Base-by-base conservation (phyloP, 2,797 vertebrate genomes). In the Adrianichthys oophorus region DNA sequence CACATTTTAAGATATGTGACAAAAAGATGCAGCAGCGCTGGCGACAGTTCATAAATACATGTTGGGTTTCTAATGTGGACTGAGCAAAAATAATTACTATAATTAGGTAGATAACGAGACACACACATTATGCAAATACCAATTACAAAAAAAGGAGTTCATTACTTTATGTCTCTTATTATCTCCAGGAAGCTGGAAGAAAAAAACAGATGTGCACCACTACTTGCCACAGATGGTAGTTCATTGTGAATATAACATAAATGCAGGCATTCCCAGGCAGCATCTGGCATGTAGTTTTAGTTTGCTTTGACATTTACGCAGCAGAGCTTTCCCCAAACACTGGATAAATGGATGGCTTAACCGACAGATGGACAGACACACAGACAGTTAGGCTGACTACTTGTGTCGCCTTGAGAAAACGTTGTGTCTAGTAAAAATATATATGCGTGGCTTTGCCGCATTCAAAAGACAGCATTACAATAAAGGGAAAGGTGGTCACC, bases 211-310 rank as follows among this genome's bases (percentile, higher is more conserved):
- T 4, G 62, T 47, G 45, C 54, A 40, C 2, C 15, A 0, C 42
- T 63, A 59, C 67, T 65, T 77, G 79, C 70, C 63, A 56, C 79
- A 80, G 66, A 62, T 69, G 68, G 18, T 37, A 12, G 65, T 62
- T 82, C 74, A 82, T 75, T 72, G 56, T 64, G 63, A 74, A 54
- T 26, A 60, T 52, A 55, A 69, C 62, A 66, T 52, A 60, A 78
- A 63, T 37, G 19, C n/a, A 23, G 49, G 15, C 43, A 42, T 75
- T 80, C 75, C 51, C 46, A 57, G 56, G 50, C 41, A 68, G 56
- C 77, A 77, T 76, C 63, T 78, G 71, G 49, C n/a, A 4, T 15
- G 17, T 32, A 46, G 40, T 13, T 60, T 66, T 57, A 41, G 61
- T 72, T 72, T 62, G 43, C 41, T 29, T 5, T 72, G 51, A 66